Evolutionary conservation across 2,113 vertebrate species (phyloP).

Genomic region (Myodes glareolus): DNA sequence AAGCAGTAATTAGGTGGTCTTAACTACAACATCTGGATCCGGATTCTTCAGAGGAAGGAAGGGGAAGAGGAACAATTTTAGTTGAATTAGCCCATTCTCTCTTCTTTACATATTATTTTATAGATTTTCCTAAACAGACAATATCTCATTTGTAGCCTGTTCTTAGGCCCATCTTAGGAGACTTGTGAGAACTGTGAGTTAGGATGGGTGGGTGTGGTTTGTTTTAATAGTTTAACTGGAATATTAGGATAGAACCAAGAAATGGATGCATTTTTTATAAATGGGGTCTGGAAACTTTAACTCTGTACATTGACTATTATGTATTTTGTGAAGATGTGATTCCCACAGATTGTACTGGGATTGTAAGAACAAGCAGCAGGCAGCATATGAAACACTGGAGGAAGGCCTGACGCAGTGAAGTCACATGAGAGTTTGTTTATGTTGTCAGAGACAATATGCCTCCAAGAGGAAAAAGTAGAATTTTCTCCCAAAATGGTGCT

Average conservation of each 20-base stretch:
- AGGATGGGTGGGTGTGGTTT: not conserved
- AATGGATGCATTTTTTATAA: not conserved
- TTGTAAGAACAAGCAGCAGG: not conserved
- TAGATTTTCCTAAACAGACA: conserved; percentile 29
- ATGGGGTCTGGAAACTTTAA: not conserved
- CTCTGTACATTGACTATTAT: not conserved
- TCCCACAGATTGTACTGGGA: not conserved
- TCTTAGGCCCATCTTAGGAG: conserved; percentile 46
- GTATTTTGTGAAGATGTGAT: conserved; percentile 31
- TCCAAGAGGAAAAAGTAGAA: conserved; percentile 16
- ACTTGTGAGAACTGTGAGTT: not conserved
- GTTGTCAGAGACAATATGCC: not conserved
- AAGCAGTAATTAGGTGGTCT: not conserved
- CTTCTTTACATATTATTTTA: not conserved
- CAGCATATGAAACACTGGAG: not conserved
- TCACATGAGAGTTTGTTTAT: not conserved
- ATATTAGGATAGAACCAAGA: not conserved
- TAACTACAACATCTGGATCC: not conserved
- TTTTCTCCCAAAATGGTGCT: not conserved
- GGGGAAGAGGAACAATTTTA: not conserved
- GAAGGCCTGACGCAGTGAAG: not conserved
- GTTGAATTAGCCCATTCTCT: not conserved
- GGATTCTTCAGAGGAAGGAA: not conserved
- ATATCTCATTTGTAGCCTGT: conserved; percentile 42
- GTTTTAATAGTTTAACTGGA: not conserved